Base-by-base conservation (phyloP, 92 coral and sea anemone genomes). In the Siderastrea radians region DNA sequence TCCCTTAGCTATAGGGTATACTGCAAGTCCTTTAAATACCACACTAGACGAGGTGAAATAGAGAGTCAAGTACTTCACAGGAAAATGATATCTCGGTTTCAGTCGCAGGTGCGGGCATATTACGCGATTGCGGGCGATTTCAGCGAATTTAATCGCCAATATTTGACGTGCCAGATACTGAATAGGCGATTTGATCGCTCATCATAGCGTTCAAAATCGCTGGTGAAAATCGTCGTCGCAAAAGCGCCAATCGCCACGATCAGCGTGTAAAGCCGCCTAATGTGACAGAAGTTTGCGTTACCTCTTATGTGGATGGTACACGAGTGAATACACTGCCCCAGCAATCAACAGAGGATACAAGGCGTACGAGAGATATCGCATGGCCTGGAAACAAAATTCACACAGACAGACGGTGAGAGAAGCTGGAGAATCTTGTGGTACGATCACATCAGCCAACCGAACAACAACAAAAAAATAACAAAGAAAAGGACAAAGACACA, bases 301-400 rank as follows among this genome's bases (percentile, higher is more conserved):
- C 99, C 99, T 97, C 71, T 95, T 97, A 52, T 97, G 99, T 19
- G 99, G 98, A 58, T 94, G 95, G 72, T 97, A 97, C 43, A 97
- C 58, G 26, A 97, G 87, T 5, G 99, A 95, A 77, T 97, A 97
- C 7, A 92, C 92, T 72, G 99, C 98, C 6, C 98, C 98, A 43
- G 93, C 92, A 16, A 87, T 15, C 45, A 96, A 78, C 83, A 96
- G 69, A 15, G 99, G 99, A 74, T 96, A 96, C 66, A 96, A 74
- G 11, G 90, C 89, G 62, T 93, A 96, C 1, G 98, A 92, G 45
- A 96, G 84, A 67, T 96, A 96, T 14, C 95, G 90, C 95, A 96
- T 88, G 38, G 99, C 99, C 99, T 96, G 62, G 3, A 82, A 79
- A 9, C 19, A 45, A 76, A 83, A 58, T 43, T 9, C 14, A n/a